These are phyloP conservation scores for Etheostoma spectabile DNA, from an alignment of 2,113 vertebrate genomes.

Conservation along the genomic window DNA sequence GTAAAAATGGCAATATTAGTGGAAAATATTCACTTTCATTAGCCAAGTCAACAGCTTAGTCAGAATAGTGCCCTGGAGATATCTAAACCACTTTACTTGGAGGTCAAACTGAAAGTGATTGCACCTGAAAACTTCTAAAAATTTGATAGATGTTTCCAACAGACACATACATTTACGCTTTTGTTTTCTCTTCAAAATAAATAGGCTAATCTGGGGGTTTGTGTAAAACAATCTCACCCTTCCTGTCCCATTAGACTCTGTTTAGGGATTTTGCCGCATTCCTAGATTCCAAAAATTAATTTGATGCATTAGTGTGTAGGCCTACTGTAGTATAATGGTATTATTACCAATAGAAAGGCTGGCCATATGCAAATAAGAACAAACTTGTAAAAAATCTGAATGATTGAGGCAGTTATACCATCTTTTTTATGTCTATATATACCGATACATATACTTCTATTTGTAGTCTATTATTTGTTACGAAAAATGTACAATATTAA, in stretches of 20 bases:
- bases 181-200: background rate
- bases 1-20: too few species aligned
- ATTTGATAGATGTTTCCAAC: background rate
- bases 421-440: background rate
- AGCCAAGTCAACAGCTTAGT: too few species aligned
- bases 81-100: background rate
- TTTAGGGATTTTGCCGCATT: background rate
- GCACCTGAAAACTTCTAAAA: background rate
- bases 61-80: too few species aligned
- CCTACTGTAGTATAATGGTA: background rate
- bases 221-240: too few species aligned
- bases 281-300: background rate
- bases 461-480: background rate
- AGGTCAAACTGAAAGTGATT: background rate
- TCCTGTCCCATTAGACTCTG: background rate
- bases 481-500: background rate
- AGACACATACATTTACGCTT: background rate
- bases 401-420: background rate
- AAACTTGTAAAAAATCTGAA: background rate
- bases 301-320: background rate
- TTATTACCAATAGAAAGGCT: background rate
- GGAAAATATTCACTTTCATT: too few species aligned
- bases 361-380: background rate
- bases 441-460: too few species aligned
- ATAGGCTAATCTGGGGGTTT: background rate